Conservation (phyloP, 2,888 invertebrate genomes). For the Marronus borbonicus region DNA sequence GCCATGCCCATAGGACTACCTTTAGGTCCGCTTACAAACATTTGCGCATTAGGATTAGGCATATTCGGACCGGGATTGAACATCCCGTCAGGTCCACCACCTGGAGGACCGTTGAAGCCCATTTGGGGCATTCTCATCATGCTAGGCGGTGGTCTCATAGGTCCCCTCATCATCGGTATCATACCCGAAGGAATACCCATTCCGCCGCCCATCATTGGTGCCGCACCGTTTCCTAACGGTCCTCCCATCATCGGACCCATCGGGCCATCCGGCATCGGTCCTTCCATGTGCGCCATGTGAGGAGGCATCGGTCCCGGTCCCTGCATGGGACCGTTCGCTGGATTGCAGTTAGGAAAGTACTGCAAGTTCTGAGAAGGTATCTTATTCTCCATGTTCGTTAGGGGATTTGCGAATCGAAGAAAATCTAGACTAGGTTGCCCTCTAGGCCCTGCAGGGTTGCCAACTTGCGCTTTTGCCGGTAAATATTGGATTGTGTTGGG, state of each 20-base stretch:
- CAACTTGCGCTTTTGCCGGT: conserved; percentile 93
- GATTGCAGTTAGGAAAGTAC: conserved; percentile 80
- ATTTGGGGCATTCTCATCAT: conserved; percentile 70
- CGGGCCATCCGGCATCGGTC: conserved; percentile 63
- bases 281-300: conserved; percentile 71
- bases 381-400: conserved; percentile 80
- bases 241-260: conserved; percentile 71
- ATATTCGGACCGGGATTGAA: conserved; percentile 68
- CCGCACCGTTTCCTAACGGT: conserved; percentile 70
- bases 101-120: conserved; percentile 68
- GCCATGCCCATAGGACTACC: conserved; percentile 75
- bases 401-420: conserved; percentile 90
- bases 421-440: conserved; percentile 93
- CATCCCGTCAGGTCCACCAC: conserved; percentile 66
- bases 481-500: conserved; percentile 99
- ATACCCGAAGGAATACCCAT: conserved; percentile 68
- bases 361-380: conserved; percentile 80
- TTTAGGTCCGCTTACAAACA: conserved; percentile 75
- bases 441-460: conserved; percentile 79
- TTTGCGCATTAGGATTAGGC: conserved; percentile 72
- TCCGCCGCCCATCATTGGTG: conserved; percentile 70
- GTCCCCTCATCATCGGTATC: conserved; percentile 67
- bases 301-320: conserved; percentile 67
- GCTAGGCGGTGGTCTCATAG: conserved; percentile 67
- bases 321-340: conserved; percentile 71